A percentile compares a stretch with the other conserved stretches of the same genome.
Evolutionary conservation across 30 jellyfish, hydroid and myxozoan species (phyloP).

Genomic region (Mastigias papua): DNA sequence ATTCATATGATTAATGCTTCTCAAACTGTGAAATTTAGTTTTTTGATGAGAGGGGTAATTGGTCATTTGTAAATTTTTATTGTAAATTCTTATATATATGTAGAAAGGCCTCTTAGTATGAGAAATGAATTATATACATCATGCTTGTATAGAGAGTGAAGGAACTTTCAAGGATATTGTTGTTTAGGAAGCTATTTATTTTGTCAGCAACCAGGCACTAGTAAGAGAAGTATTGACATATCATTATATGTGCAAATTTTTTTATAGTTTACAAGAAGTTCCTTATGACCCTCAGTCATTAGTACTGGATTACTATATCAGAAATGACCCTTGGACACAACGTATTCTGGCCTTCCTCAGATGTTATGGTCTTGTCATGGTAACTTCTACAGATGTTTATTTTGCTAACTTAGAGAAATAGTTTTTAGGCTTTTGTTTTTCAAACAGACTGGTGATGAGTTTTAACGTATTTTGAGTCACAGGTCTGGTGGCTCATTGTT

Average conservation of each 20-base stretch:
- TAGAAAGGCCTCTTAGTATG: no score
- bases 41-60: no score
- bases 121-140: no score
- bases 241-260: no score
- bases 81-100: no score
- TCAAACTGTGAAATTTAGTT: neutral
- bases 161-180: no score
- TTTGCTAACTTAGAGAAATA: neutral
- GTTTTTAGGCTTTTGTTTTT: neutral
- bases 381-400: neutral
- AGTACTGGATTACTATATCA: slow-evolving; percentile 90
- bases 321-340: slow-evolving; percentile 98
- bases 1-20: no score
- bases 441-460: neutral
- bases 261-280: slow-evolving; percentile 92
- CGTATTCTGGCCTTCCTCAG: slow-evolving; percentile 78
- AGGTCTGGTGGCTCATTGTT: neutral
- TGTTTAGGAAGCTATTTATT: no score
- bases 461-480: neutral
- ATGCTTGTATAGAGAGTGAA: no score
- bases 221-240: no score
- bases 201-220: no score
- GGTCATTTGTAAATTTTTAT: no score
- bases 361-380: slow-evolving; percentile 91
- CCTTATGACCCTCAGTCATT: slow-evolving; percentile 98